These are phyloP conservation scores for Homalodisca vitripennis DNA, from an alignment of 1,140 invertebrate genomes.

Conservation along the genomic window DNA sequence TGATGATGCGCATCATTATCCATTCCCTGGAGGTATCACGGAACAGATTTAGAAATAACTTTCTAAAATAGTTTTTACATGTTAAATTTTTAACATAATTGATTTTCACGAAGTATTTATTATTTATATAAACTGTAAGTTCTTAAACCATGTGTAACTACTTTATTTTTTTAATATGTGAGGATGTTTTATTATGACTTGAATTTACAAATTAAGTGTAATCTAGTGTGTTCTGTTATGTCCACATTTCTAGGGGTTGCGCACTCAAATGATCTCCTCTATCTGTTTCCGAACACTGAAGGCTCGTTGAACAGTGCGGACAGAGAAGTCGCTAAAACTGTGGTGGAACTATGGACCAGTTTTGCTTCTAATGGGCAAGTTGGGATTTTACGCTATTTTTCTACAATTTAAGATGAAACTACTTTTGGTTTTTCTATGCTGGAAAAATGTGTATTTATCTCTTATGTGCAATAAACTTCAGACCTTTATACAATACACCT, in stretches of 20 bases:
- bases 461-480: not conserved
- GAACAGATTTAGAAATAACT: too few relatives aligned
- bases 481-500: not conserved
- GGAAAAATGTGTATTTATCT: not conserved
- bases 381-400: not conserved
- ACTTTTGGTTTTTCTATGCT: not conserved
- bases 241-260: conserved; percentile 46
- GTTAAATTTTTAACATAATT: conserved; percentile 19
- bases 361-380: conserved; percentile 49
- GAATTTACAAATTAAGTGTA: too few relatives aligned
- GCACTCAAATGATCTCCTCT: conserved; percentile 53
- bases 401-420: not conserved
- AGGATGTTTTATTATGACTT: too few relatives aligned
- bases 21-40: conserved; percentile 41
- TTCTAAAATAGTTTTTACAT: not conserved
- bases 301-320: conserved; percentile 45
- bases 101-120: too few relatives aligned
- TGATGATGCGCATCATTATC: conserved; percentile 37
- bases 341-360: conserved; percentile 51
- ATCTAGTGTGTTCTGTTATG: not conserved
- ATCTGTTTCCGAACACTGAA: conserved; percentile 47
- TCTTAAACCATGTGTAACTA: too few relatives aligned
- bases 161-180: too few relatives aligned
- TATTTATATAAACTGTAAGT: too few relatives aligned
- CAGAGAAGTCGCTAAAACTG: conserved; percentile 46